Percentiles rank a stretch among this genome's conserved stretches.
These are phyloP conservation scores for Dromius quadrimaculatus DNA, from an alignment of 2,888 invertebrate species.

Conservation along the genomic window DNA sequence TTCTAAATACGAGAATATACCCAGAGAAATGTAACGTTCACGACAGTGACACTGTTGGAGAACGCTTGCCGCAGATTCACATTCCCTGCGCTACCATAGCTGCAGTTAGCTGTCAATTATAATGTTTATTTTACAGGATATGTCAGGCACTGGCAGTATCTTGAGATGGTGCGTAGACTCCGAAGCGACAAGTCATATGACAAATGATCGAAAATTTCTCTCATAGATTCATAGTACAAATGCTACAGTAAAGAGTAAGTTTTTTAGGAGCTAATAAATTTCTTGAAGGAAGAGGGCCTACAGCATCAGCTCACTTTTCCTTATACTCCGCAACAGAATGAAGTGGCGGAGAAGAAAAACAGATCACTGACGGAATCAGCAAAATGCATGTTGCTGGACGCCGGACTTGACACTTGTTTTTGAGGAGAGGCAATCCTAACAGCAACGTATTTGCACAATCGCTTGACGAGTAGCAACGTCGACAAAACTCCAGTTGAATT, in stretches of 20 bases:
- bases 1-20: too few relatives aligned
- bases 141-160: too few relatives aligned
- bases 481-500: conserved; percentile 59
- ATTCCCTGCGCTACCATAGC: too few relatives aligned
- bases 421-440: conserved; percentile 5
- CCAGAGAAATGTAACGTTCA: too few relatives aligned
- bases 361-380: not conserved
- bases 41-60: too few relatives aligned
- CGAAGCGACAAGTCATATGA: too few relatives aligned
- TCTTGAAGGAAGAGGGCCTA: not conserved
- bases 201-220: too few relatives aligned
- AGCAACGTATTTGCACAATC: conserved; percentile 2
- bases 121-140: too few relatives aligned
- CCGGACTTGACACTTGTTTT: not conserved
- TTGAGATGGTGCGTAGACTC: too few relatives aligned
- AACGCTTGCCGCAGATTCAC: too few relatives aligned
- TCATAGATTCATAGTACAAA: too few relatives aligned
- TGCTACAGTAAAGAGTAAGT: conserved; percentile 24
- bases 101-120: too few relatives aligned
- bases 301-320: conserved; percentile 13
- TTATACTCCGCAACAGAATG: conserved; percentile 23
- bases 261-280: not conserved
- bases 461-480: not conserved
- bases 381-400: conserved; percentile 8
- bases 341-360: conserved; percentile 4